phyloP scores from a whole-genome alignment of 2,797 vertebrate genomes.

The Antennarius maculatus region DNA sequence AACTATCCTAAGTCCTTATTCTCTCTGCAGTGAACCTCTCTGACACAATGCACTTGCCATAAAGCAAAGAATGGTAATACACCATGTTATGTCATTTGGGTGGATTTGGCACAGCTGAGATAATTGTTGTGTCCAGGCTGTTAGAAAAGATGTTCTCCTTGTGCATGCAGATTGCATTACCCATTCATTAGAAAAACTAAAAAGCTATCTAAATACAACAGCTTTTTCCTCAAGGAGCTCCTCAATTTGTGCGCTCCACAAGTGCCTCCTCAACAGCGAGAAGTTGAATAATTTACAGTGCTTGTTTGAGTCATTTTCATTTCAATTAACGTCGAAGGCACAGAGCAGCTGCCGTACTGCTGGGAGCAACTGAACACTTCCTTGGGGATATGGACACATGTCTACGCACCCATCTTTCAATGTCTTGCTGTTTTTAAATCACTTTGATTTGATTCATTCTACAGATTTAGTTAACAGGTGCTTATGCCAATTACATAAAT shows the following conservation, averaged over 20 bases:
- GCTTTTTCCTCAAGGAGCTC: slow-evolving; percentile 27
- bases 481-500: background rate
- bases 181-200: too few species aligned
- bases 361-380: slow-evolving; percentile 9
- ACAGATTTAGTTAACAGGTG: slow-evolving; percentile 8
- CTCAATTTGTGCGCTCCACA: slow-evolving; percentile 11
- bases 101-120: too few species aligned
- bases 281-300: slow-evolving; percentile 20
- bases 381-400: slow-evolving; percentile 1
- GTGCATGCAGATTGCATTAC: too few species aligned
- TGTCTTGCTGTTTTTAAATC: slow-evolving; percentile 19
- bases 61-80: too few species aligned
- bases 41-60: too few species aligned
- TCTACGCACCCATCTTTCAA: slow-evolving; percentile 25
- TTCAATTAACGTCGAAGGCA: background rate
- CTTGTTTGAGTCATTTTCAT: slow-evolving; percentile 10
- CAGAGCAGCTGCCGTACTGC: slow-evolving; percentile 12
- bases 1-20: too few species aligned
- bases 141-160: too few species aligned
- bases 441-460: background rate
- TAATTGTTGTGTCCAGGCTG: too few species aligned
- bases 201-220: slow-evolving; percentile 19
- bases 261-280: slow-evolving; percentile 17
- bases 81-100: too few species aligned
- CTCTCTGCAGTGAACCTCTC: too few species aligned